Percentiles rank a stretch among this genome's conserved stretches.
phyloP scores from a whole-genome alignment of 2,113 vertebrate species.

The Festucalex cinctus region DNA sequence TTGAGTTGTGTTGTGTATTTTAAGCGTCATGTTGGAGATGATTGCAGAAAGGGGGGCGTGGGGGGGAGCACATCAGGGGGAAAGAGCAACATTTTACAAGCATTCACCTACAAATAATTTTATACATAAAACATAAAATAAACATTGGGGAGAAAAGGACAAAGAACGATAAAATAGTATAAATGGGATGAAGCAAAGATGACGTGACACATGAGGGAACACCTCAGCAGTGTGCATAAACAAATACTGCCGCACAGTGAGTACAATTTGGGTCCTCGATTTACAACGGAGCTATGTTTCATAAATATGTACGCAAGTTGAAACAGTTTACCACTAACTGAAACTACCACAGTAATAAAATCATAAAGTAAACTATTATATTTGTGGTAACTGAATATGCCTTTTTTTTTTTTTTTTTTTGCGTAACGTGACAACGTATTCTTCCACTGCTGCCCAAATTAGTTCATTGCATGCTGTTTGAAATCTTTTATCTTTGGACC shows the following conservation, averaged over 20 bases:
- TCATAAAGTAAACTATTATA: too few relatives aligned
- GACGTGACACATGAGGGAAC: not conserved
- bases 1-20: not conserved
- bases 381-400: too few relatives aligned
- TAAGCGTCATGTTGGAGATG: slow-evolving; percentile 40
- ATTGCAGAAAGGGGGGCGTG: slow-evolving; percentile 10
- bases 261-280: not conserved
- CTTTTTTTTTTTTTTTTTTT: too few relatives aligned
- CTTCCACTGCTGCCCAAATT: too few relatives aligned
- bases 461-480: too few relatives aligned
- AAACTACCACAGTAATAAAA: too few relatives aligned
- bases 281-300: not conserved
- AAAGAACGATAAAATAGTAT: not conserved
- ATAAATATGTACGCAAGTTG: not conserved
- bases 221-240: not conserved
- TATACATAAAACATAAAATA: not conserved
- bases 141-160: not conserved
- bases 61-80: not conserved
- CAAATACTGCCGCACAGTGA: slow-evolving; percentile 5
- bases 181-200: slow-evolving; percentile 1
- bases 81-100: not conserved
- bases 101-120: not conserved
- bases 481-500: too few relatives aligned
- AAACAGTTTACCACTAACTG: too few relatives aligned
- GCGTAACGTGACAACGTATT: too few relatives aligned